Percentiles rank a stretch among this genome's conserved stretches.
Conservation (phyloP, 2,113 vertebrate species). For the Aramus guarauna region DNA sequence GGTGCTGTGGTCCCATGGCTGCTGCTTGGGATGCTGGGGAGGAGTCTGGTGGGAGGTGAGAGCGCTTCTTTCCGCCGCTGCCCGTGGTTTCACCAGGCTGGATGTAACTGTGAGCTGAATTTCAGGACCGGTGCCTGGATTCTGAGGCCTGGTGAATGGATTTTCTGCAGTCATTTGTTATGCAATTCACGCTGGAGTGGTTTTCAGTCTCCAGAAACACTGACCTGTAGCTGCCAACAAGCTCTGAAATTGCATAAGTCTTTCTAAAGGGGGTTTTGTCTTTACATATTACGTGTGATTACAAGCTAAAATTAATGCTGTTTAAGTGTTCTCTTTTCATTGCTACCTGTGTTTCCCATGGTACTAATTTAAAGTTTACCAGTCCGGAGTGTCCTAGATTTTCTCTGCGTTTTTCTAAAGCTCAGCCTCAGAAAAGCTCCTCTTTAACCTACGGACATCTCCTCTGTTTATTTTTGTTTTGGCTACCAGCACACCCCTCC, state of each 20-base stretch:
- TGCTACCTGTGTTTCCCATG: background rate
- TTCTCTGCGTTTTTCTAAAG: background rate
- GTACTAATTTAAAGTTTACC: background rate
- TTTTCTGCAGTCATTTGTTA: background rate
- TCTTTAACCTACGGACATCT: background rate
- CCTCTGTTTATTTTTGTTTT: background rate
- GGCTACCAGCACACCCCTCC: background rate
- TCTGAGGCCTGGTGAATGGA: background rate
- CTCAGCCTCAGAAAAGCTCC: background rate
- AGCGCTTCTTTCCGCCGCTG: rapidly evolving
- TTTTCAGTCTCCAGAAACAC: background rate
- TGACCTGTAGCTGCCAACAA: background rate
- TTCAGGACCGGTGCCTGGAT: background rate
- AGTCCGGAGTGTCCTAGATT: background rate
- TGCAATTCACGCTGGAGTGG: background rate
- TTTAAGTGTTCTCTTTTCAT: background rate
- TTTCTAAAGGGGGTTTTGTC: background rate
- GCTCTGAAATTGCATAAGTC: background rate
- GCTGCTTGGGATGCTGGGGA: background rate
- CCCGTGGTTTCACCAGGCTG: background rate
- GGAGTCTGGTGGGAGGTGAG: background rate
- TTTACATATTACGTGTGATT: background rate
- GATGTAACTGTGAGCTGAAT: background rate
- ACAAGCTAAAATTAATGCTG: background rate
- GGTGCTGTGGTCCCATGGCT: rapidly evolving